Conservation (phyloP, 2,797 vertebrate genomes). For the Ataeniobius toweri region DNA sequence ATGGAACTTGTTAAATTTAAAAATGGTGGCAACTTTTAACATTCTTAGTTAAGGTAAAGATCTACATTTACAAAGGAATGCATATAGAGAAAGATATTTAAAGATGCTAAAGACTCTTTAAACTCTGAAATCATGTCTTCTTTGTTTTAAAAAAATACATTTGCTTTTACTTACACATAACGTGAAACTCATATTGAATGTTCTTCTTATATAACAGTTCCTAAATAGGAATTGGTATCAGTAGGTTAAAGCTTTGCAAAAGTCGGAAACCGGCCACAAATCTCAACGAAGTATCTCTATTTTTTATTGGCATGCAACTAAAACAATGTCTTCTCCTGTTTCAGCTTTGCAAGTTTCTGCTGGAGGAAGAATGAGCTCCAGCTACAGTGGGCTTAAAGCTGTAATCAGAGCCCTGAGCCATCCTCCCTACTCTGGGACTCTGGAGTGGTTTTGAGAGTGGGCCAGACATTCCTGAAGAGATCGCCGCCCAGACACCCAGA, state of each 20-base stretch:
- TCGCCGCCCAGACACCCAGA: constrained; percentile 90
- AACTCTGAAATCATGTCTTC: not conserved
- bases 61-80: not conserved
- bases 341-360: constrained; percentile 41
- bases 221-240: not conserved
- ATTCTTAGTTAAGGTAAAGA: not conserved
- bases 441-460: constrained; percentile 88
- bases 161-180: not conserved
- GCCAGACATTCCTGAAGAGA: constrained; percentile 96
- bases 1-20: too few relatives aligned
- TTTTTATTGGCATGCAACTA: not conserved
- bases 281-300: not conserved
- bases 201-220: not conserved
- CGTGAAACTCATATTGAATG: not conserved
- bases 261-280: not conserved
- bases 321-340: constrained; percentile 21
- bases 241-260: not conserved
- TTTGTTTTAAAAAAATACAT: not conserved
- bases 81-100: not conserved
- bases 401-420: constrained; percentile 83
- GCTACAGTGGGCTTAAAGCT: constrained; percentile 64
- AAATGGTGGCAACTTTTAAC: not conserved
- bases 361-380: constrained; percentile 38
- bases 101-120: not conserved
- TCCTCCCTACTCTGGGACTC: constrained; percentile 83